Percentiles rank a stretch among this genome's conserved stretches.
phyloP scores from a whole-genome alignment of 2,888 invertebrate genomes.

The Tachina lurida region DNA sequence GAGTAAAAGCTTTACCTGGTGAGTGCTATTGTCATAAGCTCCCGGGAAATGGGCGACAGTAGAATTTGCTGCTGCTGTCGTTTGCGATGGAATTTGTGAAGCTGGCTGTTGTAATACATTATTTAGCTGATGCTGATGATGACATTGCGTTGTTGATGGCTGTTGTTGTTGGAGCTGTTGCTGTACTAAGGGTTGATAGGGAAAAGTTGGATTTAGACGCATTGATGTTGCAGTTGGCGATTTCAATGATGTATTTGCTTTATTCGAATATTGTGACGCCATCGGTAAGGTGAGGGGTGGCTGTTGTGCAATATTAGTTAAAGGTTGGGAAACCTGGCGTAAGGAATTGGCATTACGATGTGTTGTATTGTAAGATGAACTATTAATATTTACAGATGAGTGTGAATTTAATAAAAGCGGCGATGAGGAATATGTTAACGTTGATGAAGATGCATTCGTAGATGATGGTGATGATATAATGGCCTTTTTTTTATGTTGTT shows the following conservation, averaged over 20 bases:
- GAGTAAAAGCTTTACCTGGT: constrained; percentile 70
- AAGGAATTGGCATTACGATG: constrained; percentile 46
- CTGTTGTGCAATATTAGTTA: background rate
- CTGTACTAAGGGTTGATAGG: constrained; percentile 45
- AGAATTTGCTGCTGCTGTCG: constrained; percentile 46
- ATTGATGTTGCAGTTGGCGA: constrained; percentile 26
- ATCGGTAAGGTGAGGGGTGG: constrained; percentile 26
- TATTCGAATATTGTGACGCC: constrained; percentile 62
- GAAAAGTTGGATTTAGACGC: constrained; percentile 70
- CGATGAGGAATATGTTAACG: constrained; percentile 40
- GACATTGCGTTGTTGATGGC: constrained; percentile 67
- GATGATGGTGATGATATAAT: constrained; percentile 64
- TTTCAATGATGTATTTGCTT: constrained; percentile 42
- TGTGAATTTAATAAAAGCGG: constrained; percentile 70
- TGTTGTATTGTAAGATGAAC: constrained; percentile 33
- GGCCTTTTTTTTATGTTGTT: constrained; percentile 73
- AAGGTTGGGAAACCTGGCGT: constrained; percentile 40
- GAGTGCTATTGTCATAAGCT: constrained; percentile 64
- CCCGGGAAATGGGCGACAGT: constrained; percentile 42
- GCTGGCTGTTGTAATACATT: constrained; percentile 61
- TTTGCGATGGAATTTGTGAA: constrained; percentile 58
- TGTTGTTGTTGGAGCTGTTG: constrained; percentile 49
- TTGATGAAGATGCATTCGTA: constrained; percentile 46
- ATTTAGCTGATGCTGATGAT: constrained; percentile 58
- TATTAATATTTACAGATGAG: constrained; percentile 70